These are phyloP conservation scores for Pheosia gnoma DNA, from an alignment of 2,888 invertebrate genomes.

Conservation along the genomic window DNA sequence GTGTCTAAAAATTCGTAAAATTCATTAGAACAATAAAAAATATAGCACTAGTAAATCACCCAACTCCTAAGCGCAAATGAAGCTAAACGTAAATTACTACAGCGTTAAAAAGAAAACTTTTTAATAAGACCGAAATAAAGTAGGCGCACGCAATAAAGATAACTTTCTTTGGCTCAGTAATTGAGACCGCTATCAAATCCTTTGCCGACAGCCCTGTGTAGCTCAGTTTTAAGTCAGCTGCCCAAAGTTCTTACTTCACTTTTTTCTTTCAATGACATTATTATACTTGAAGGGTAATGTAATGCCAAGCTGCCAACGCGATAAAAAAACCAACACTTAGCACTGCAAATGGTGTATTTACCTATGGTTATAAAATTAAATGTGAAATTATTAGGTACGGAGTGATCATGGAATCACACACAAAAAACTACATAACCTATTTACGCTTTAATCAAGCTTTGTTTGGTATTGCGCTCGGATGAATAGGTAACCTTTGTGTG, in stretches of 20 bases:
- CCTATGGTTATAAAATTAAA: no score
- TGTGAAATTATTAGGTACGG: no score
- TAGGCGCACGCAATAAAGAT: conserved; percentile 59
- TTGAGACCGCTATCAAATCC: conserved; percentile 68
- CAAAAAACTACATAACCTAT: no score
- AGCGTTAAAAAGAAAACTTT: conserved; percentile 31
- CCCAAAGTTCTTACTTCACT: conserved; percentile 51
- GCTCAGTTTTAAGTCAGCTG: conserved; percentile 66
- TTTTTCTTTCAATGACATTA: conserved; percentile 57
- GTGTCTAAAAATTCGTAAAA: not conserved
- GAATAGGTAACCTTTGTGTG: no score
- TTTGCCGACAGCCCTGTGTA: conserved; percentile 62
- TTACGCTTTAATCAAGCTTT: no score
- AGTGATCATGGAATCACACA: no score
- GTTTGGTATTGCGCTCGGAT: no score
- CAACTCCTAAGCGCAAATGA: conserved; percentile 8
- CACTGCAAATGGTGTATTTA: no score
- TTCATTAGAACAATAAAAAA: not conserved
- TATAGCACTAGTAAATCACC: conserved; percentile 14
- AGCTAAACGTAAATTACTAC: conserved; percentile 17
- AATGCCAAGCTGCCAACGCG: conserved; percentile 29
- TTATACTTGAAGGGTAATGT: conserved; percentile 53
- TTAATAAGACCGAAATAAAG: conserved; percentile 45
- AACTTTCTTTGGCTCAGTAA: conserved; percentile 61
- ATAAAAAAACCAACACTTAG: conserved; percentile 13